Percentiles rank a stretch among this genome's conserved stretches.
Evolutionary conservation across 2,113 vertebrate genomes (phyloP).

Genomic region (Peucedramus taeniatus): DNA sequence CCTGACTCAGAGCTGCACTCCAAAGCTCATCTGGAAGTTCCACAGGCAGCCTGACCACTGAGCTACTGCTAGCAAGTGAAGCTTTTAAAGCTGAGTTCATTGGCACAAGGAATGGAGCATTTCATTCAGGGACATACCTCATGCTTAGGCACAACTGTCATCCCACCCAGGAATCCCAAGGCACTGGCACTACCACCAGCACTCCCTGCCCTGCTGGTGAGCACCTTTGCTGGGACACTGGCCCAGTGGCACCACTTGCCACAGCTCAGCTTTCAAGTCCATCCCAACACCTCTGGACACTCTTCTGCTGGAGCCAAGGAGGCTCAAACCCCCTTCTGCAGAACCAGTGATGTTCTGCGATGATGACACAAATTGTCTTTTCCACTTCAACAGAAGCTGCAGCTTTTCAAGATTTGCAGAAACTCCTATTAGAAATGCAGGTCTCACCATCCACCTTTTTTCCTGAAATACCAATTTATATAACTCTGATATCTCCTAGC

Average conservation of each 20-base stretch:
- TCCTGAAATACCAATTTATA: not conserved
- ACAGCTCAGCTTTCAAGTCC: not conserved
- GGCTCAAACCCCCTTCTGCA: not conserved
- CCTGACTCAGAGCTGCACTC: not conserved
- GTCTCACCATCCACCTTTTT: not conserved
- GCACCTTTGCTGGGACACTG: rapidly evolving
- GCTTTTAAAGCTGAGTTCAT: not conserved
- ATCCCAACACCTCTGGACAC: not conserved
- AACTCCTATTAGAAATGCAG: not conserved
- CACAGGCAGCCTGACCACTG: not conserved
- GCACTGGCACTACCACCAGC: not conserved
- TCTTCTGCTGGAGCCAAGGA: not conserved
- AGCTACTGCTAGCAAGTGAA: not conserved
- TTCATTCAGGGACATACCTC: not conserved
- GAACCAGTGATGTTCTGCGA: not conserved
- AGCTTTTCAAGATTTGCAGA: not conserved
- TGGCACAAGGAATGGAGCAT: not conserved
- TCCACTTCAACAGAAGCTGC: not conserved
- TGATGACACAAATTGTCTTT: not conserved
- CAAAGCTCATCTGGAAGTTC: not conserved
- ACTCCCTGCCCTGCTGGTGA: not conserved
- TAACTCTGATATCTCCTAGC: not conserved
- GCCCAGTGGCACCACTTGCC: not conserved
- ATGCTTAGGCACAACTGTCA: not conserved
- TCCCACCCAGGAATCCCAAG: not conserved